These are phyloP conservation scores for Lycocerus yunnanus DNA, from an alignment of 2,888 invertebrate species.

Conservation along the genomic window DNA sequence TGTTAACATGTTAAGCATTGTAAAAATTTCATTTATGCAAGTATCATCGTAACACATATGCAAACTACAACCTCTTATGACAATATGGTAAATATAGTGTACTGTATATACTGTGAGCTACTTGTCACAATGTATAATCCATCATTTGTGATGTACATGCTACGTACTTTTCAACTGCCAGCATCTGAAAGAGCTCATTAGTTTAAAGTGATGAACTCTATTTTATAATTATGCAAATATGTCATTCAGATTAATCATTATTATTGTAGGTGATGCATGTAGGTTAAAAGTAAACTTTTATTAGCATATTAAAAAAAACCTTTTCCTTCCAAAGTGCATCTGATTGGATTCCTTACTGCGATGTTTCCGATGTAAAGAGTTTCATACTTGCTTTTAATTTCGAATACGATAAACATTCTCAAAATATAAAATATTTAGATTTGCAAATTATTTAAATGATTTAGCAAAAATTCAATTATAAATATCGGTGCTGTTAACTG, in stretches of 20 bases:
- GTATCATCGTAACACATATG: slow-evolving; percentile 23
- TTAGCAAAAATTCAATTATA: background rate
- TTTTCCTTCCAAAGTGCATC: no score
- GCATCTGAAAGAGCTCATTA: background rate
- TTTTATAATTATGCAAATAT: background rate
- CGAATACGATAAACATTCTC: background rate
- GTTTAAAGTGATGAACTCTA: background rate
- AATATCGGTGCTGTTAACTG: background rate
- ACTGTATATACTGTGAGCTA: slow-evolving; percentile 20
- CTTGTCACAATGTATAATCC: slow-evolving; percentile 30
- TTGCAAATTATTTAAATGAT: background rate
- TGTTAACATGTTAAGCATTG: slow-evolving; percentile 23
- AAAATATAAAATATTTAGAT: background rate
- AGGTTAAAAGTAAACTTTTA: background rate
- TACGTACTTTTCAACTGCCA: slow-evolving; percentile 4
- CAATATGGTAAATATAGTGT: slow-evolving; percentile 22
- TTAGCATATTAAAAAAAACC: no score
- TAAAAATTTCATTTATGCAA: slow-evolving; percentile 38
- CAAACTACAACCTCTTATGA: slow-evolving; percentile 24
- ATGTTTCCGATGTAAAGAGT: background rate
- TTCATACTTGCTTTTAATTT: background rate
- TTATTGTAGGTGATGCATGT: background rate
- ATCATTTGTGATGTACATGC: slow-evolving; percentile 15
- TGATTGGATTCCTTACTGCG: no score
- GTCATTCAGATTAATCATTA: background rate